Evolutionary conservation across 1,140 invertebrate genomes (phyloP), one percentile per base, ranked within the genome.

Genomic region (Holotrichia oblita): DNA sequence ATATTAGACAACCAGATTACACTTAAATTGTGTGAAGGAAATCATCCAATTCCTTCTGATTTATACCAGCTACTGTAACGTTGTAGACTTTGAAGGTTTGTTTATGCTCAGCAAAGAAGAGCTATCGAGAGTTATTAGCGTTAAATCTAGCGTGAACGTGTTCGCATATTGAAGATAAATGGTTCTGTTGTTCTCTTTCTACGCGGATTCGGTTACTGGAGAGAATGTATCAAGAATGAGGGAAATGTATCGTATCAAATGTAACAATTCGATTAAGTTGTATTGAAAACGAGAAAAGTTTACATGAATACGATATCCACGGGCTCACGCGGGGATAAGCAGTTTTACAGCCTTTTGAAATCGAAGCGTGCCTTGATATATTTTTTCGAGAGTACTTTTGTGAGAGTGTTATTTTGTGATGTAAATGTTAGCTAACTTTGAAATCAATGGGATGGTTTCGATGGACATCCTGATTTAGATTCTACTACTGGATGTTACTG

Each of bases 261-360:
- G 22, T 69, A 69, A 34, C 61, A 12, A 69, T 69, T 69, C 61
- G 61, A 69, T 69, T 69, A 27, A 69, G 61, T 69, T 69, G 61
- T 69, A 69, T 69, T 69, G 61, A 69, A 69, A 69, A 69, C 61
- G 24, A 55, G 61, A 27, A 69, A 69, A 69, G 61, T 69, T 69
- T 69, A 6, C 3, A 17, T 14, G 48, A 9, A 55, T 48, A 48
- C n/a, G n/a, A n/a, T n/a, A n/a, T n/a, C n/a, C n/a, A n/a, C n/a
- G n/a, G n/a, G n/a, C n/a, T 48, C 44, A n/a, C 44, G 0, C 12
- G 44, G n/a, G 44, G 44, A 10, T 3, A 2, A 12, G n/a, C 12
- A 48, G 44, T 48, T 48, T 48, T n/a, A n/a, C n/a, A n/a, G 12
- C 12, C 44, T 48, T 48, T 12, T 12, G 44, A 48, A 12, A 48